Conservation (phyloP, 1,140 invertebrate species). For the Drosophila elegans region DNA sequence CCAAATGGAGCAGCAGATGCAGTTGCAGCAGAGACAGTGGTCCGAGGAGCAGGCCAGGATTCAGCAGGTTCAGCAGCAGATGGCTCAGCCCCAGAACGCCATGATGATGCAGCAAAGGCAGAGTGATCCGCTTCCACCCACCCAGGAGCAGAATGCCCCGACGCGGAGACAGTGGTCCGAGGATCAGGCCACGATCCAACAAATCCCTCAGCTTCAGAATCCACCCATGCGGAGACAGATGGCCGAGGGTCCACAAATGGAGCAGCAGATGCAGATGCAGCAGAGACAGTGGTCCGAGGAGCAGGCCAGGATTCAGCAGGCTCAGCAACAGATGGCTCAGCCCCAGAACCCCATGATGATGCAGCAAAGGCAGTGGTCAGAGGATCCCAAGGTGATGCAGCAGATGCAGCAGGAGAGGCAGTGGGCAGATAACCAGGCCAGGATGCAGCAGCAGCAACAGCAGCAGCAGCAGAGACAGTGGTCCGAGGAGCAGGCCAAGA, state of each 20-base stretch:
- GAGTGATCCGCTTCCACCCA: too few relatives aligned
- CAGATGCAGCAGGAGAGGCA: constrained; percentile 13
- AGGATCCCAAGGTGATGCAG: neutral
- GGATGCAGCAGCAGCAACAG: constrained; percentile 11
- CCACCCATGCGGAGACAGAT: constrained; percentile 13
- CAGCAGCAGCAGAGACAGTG: constrained; percentile 32
- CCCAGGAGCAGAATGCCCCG: neutral
- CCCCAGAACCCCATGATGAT: constrained; percentile 21
- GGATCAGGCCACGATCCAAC: constrained; percentile 16
- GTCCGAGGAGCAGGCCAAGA: constrained; percentile 23
- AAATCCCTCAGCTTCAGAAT: constrained; percentile 13
- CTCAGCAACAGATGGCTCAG: neutral
- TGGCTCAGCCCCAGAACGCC: constrained; percentile 13
- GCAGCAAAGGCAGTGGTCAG: constrained; percentile 19
- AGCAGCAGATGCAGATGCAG: neutral
- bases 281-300: constrained; percentile 14
- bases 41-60: constrained; percentile 3
- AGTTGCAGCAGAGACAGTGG: constrained; percentile 22
- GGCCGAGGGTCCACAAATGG: constrained; percentile 1
- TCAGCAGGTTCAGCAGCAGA: neutral
- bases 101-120: constrained; percentile 26
- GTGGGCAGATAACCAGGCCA: constrained; percentile 13
- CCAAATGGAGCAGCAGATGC: neutral
- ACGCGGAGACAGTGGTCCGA: constrained; percentile 28
- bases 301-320: neutral